Conservation (phyloP, 2,113 vertebrate species). For the Antechinus flavipes region DNA sequence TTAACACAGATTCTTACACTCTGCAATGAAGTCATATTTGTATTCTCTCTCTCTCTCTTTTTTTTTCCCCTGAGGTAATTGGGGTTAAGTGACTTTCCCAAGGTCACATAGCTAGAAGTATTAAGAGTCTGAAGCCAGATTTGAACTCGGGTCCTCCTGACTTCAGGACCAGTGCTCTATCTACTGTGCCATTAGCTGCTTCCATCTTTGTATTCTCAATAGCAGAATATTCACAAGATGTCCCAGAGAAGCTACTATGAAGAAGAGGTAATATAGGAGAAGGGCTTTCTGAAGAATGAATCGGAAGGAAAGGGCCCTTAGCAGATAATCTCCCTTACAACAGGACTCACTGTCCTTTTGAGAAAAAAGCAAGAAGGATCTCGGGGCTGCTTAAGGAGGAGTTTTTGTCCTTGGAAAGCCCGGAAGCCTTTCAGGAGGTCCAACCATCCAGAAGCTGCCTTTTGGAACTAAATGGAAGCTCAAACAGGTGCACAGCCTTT, state of each 20-base stretch:
- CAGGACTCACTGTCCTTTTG: neutral
- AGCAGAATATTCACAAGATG: neutral
- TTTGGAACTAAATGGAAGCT: neutral
- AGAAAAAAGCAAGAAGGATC: neutral
- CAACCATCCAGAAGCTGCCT: neutral
- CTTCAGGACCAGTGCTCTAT: too few relatives aligned
- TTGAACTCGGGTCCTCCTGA: too few relatives aligned
- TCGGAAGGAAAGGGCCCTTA: neutral
- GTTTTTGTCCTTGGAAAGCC: neutral
- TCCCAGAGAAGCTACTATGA: neutral
- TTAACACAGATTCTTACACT: neutral
- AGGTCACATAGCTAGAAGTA: too few relatives aligned
- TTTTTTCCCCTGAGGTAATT: too few relatives aligned
- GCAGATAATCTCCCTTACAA: neutral
- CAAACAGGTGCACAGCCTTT: neutral
- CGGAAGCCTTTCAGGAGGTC: neutral
- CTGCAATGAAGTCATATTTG: neutral
- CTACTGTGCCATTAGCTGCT: too few relatives aligned
- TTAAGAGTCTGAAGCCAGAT: too few relatives aligned
- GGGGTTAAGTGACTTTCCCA: too few relatives aligned
- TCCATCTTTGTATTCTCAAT: neutral
- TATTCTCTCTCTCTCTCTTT: neutral
- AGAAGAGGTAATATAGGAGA: neutral
- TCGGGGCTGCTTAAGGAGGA: neutral
- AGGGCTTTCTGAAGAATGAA: neutral